Conservation (phyloP, 2,888 invertebrate species). For the Diaprepes abbreviatus region DNA sequence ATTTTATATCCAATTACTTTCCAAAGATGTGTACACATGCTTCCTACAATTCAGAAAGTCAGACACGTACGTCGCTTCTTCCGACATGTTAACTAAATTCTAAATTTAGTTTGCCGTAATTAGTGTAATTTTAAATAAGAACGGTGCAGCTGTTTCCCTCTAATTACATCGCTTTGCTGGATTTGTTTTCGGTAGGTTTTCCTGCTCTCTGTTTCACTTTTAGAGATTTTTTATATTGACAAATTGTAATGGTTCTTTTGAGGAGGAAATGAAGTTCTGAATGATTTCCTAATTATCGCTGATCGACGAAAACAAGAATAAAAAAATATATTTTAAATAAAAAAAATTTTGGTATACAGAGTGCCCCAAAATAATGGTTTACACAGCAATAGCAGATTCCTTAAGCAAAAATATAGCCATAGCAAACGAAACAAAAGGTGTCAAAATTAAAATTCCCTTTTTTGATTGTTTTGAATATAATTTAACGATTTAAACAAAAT, state of each 20-base stretch:
- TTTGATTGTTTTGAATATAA: too few species aligned
- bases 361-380: too few species aligned
- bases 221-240: background rate
- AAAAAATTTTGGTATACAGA: too few species aligned
- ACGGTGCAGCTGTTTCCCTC: constrained; percentile 24
- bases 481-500: too few species aligned
- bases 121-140: constrained; percentile 32
- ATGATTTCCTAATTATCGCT: too few species aligned
- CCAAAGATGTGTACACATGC: background rate
- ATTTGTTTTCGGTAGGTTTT: constrained; percentile 3
- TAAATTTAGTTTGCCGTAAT: constrained; percentile 23
- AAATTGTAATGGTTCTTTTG: background rate
- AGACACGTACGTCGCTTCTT: constrained; percentile 23
- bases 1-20: constrained; percentile 13
- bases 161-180: constrained; percentile 15
- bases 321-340: too few species aligned
- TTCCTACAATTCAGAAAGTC: constrained; percentile 16
- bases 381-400: too few species aligned
- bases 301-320: too few species aligned
- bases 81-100: constrained; percentile 21
- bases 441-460: too few species aligned
- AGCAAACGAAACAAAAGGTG: too few species aligned
- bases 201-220: background rate
- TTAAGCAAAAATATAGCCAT: too few species aligned
- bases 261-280: too few species aligned